phyloP scores from a whole-genome alignment of 2,888 invertebrate genomes.

The Creontiades dilutus region DNA sequence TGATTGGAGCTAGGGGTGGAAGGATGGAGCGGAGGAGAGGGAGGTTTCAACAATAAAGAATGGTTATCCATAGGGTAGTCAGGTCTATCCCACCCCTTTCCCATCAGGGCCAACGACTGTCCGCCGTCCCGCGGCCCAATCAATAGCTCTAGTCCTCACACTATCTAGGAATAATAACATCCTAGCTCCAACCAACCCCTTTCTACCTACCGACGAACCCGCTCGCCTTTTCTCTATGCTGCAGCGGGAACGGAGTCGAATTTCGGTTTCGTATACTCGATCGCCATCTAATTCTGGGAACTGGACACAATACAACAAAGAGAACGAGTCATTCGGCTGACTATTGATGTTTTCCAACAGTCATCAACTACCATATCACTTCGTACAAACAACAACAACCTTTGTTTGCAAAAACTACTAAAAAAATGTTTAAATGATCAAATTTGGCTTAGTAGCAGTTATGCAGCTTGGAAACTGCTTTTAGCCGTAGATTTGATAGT shows the following conservation, averaged over 20 bases:
- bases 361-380: too few species aligned
- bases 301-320: background rate
- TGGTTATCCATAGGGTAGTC: constrained; percentile 42
- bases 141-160: constrained; percentile 37
- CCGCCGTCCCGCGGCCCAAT: constrained; percentile 27
- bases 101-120: constrained; percentile 18
- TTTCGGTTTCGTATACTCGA: background rate
- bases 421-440: too few species aligned
- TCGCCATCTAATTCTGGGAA: too few species aligned
- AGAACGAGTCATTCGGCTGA: background rate
- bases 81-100: constrained; percentile 23
- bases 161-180: constrained; percentile 55
- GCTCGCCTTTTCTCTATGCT: background rate
- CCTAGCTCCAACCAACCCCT: constrained; percentile 35
- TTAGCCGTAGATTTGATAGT: too few species aligned
- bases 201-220: too few species aligned
- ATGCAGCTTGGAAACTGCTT: too few species aligned
- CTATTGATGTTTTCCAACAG: too few species aligned
- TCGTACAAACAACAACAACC: too few species aligned
- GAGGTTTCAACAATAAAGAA: constrained; percentile 46
- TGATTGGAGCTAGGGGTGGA: background rate
- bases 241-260: background rate
- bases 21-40: background rate
- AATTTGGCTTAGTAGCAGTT: too few species aligned
- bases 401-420: too few species aligned